phyloP scores from a whole-genome alignment of 2,113 vertebrate species.

The Rostratula benghalensis region DNA sequence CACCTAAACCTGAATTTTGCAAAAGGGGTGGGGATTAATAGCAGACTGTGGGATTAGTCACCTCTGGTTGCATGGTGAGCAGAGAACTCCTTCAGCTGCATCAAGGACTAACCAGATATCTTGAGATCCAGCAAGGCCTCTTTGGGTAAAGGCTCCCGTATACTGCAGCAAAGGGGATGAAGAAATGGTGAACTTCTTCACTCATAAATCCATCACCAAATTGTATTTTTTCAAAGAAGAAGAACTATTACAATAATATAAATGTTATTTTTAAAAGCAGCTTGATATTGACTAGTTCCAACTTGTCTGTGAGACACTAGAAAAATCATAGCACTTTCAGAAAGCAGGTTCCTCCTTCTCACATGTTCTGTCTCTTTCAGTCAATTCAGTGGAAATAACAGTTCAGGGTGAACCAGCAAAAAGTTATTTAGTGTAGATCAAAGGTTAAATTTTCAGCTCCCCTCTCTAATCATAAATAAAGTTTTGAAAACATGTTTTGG shows the following conservation, averaged over 20 bases:
- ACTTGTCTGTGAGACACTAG: neutral
- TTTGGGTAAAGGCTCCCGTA: neutral
- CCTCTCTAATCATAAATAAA: constrained; percentile 26
- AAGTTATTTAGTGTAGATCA: constrained; percentile 25
- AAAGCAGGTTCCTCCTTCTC: neutral
- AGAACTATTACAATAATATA: neutral
- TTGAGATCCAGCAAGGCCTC: neutral
- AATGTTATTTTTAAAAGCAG: neutral
- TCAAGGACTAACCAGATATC: neutral
- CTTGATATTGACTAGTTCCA: neutral
- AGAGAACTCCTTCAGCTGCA: neutral
- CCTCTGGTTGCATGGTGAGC: neutral
- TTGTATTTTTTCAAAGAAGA: neutral
- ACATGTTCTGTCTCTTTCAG: neutral
- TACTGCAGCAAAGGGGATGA: neutral
- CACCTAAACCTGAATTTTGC: neutral
- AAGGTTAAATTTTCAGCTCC: constrained; percentile 43
- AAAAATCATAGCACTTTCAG: neutral
- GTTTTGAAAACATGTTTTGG: constrained; percentile 33
- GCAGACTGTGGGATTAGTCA: neutral
- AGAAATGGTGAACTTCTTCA: neutral
- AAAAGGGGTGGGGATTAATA: neutral
- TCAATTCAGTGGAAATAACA: neutral
- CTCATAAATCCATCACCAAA: neutral
- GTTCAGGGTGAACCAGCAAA: neutral